These are phyloP conservation scores for Parasteatoda lunata DNA, from an alignment of 2,888 invertebrate species.

Conservation along the genomic window DNA sequence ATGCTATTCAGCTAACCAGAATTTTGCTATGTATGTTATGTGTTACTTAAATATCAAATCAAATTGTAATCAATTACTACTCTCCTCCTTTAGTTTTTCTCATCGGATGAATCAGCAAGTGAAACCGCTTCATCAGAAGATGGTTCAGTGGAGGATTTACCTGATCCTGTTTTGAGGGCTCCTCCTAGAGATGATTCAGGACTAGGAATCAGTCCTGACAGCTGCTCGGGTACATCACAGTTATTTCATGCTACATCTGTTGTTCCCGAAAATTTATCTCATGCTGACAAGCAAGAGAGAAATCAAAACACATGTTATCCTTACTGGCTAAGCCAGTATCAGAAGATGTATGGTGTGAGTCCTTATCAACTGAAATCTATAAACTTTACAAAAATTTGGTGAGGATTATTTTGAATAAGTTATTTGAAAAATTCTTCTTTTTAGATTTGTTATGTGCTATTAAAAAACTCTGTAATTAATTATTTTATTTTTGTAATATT, in stretches of 20 bases:
- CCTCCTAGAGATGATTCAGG: slow-evolving; percentile 63
- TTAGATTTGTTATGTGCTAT: no score
- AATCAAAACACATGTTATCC: slow-evolving; percentile 33
- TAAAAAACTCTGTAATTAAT: no score
- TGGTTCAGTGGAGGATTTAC: slow-evolving; percentile 44
- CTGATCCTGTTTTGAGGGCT: not conserved
- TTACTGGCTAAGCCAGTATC: slow-evolving; percentile 41
- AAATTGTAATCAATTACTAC: no score
- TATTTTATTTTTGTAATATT: no score
- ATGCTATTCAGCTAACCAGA: no score
- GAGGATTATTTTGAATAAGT: slow-evolving; percentile 6
- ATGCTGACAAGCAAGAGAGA: not conserved
- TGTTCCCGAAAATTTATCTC: not conserved
- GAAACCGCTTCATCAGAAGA: slow-evolving; percentile 24
- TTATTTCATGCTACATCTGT: slow-evolving; percentile 13
- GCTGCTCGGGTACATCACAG: slow-evolving; percentile 50
- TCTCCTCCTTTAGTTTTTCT: slow-evolving; percentile 12
- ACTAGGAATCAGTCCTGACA: slow-evolving; percentile 59
- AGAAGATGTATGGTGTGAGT: slow-evolving; percentile 22
- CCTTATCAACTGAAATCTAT: slow-evolving; percentile 32
- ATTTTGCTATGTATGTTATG: no score
- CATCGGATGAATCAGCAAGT: slow-evolving; percentile 17
- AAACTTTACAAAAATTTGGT: slow-evolving; percentile 58
- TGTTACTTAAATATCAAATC: no score
- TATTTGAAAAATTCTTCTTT: no score